These are phyloP conservation scores for Prionace glauca DNA, from an alignment of 2,797 vertebrate genomes.

Conservation along the genomic window DNA sequence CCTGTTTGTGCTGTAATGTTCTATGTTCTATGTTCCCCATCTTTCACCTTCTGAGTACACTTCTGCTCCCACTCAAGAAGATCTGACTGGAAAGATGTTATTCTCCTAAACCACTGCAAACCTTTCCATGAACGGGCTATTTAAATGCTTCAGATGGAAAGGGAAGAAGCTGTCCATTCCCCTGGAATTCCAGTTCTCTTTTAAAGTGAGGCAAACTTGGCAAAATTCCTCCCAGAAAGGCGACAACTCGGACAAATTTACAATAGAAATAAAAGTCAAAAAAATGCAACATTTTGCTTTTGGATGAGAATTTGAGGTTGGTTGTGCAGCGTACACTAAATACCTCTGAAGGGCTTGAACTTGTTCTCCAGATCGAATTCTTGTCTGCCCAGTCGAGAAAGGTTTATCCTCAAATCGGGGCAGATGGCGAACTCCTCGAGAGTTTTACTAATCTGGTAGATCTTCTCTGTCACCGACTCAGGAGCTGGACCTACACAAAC, in stretches of 20 bases:
- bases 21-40: too few species aligned
- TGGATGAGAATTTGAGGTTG: background rate
- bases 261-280: background rate
- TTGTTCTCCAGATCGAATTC: conserved; percentile 98
- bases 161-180: too few species aligned
- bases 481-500: conserved; percentile 75
- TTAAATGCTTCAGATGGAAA: background rate
- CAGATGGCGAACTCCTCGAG: conserved; percentile 94
- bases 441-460: conserved; percentile 90
- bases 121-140: background rate
- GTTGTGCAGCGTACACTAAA: background rate
- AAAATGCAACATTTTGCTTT: background rate
- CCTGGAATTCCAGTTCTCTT: background rate
- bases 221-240: background rate
- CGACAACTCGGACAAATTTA: background rate
- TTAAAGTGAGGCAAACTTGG: background rate
- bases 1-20: too few species aligned
- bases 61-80: too few species aligned
- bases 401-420: conserved; percentile 87
- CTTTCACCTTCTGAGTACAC: background rate
- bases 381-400: conserved; percentile 87
- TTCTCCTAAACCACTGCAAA: background rate
- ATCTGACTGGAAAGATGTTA: background rate
- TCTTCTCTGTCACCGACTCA: conserved; percentile 87
- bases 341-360: conserved; percentile 98